Conservation (phyloP, 2,888 invertebrate genomes). For the Scaptomyza parva region DNA sequence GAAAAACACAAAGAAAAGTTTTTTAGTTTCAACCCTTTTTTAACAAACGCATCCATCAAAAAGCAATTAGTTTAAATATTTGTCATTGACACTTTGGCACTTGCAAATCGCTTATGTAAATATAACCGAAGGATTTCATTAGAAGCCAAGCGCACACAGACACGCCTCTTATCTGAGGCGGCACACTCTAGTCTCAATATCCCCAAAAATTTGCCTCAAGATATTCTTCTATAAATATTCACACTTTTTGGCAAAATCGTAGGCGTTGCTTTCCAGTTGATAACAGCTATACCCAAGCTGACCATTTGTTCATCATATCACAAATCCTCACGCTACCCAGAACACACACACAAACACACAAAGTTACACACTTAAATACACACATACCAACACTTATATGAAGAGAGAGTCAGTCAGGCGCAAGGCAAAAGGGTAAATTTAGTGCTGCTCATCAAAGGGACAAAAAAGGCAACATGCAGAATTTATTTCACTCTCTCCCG, state of each 20-base stretch:
- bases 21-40: slow-evolving; percentile 15
- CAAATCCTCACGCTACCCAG: slow-evolving; percentile 53
- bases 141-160: slow-evolving; percentile 29
- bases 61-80: slow-evolving; percentile 64
- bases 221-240: slow-evolving; percentile 65
- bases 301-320: slow-evolving; percentile 52
- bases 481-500: slow-evolving; percentile 5
- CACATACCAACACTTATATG: slow-evolving; percentile 3
- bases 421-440: slow-evolving; percentile 70
- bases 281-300: slow-evolving; percentile 34
- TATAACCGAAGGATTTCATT: slow-evolving; percentile 52
- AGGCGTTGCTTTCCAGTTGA: slow-evolving; percentile 60
- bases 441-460: slow-evolving; percentile 53
- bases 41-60: slow-evolving; percentile 36
- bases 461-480: slow-evolving; percentile 23
- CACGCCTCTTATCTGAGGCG: slow-evolving; percentile 54
- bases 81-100: slow-evolving; percentile 49
- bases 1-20: not conserved
- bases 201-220: slow-evolving; percentile 51
- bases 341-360: slow-evolving; percentile 11
- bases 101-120: slow-evolving; percentile 71
- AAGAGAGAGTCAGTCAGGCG: not conserved
- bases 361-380: too few species aligned
- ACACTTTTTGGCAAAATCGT: slow-evolving; percentile 50
- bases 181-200: slow-evolving; percentile 67